Percentiles rank a stretch among this genome's conserved stretches.
Evolutionary conservation across 2,797 vertebrate species (phyloP).

Genomic region (Gadopsis bispinosus): DNA sequence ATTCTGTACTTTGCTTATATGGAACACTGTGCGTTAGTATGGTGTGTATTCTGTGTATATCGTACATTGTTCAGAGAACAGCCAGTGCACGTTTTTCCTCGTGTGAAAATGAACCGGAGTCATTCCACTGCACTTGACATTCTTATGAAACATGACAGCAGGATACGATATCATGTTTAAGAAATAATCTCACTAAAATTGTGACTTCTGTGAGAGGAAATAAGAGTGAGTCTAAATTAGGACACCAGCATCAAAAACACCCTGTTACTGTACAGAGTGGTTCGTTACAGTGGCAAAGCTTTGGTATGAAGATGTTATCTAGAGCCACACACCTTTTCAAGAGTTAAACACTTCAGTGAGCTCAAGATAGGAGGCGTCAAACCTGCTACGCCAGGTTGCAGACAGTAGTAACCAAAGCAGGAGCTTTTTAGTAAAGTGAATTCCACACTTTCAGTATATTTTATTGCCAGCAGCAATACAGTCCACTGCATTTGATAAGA

Average conservation of each 20-base stretch:
- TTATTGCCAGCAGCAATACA: conserved; percentile 17
- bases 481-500: conserved; percentile 9
- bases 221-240: neutral
- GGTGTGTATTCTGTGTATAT: neutral
- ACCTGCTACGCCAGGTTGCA: neutral
- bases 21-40: neutral
- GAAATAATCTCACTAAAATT: neutral
- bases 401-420: neutral
- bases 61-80: neutral
- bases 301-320: neutral
- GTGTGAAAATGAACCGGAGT: neutral
- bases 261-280: neutral
- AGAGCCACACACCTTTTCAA: neutral
- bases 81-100: neutral
- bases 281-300: neutral
- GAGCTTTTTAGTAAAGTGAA: neutral
- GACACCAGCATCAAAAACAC: neutral
- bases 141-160: neutral
- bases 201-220: too few species aligned
- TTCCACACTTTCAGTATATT: conserved; percentile 5
- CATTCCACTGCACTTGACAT: neutral
- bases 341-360: neutral
- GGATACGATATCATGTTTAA: neutral
- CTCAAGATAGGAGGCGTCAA: neutral
- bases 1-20: neutral